Evolutionary conservation across 2,113 vertebrate genomes (phyloP).

Genomic region (Urocitellus parryii): DNA sequence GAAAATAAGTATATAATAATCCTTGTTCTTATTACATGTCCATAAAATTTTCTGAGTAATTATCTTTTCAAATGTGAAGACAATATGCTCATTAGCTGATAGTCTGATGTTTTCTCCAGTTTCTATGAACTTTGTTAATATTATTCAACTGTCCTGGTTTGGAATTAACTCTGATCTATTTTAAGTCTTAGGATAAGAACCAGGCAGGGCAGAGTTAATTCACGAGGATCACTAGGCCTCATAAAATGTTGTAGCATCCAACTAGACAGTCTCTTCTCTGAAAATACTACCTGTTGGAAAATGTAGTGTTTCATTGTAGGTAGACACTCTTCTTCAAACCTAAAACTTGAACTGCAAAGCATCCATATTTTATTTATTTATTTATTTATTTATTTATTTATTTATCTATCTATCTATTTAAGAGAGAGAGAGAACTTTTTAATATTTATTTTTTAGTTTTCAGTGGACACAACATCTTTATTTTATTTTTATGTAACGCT

Average conservation of each 20-base stretch:
- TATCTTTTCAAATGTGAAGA: background rate
- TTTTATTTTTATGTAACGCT: no score
- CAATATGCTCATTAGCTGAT: background rate
- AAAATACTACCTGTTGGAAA: background rate
- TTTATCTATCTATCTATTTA: no score
- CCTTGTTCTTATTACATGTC: background rate
- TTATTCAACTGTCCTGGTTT: background rate
- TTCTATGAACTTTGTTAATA: background rate
- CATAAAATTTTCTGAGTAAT: background rate
- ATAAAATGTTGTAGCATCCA: background rate
- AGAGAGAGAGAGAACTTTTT: no score
- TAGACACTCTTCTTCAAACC: background rate
- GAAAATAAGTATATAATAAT: background rate
- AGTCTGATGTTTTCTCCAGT: slow-evolving; percentile 21
- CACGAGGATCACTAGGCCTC: background rate
- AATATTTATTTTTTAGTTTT: no score
- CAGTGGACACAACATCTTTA: no score
- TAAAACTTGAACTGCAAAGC: background rate
- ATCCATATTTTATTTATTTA: background rate
- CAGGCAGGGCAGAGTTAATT: background rate
- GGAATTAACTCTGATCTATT: background rate
- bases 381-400: no score
- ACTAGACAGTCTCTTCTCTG: background rate
- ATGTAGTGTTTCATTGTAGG: background rate
- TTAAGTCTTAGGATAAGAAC: background rate